phyloP scores from a whole-genome alignment of 2,888 invertebrate species.

The Eurytoma adleriae region DNA sequence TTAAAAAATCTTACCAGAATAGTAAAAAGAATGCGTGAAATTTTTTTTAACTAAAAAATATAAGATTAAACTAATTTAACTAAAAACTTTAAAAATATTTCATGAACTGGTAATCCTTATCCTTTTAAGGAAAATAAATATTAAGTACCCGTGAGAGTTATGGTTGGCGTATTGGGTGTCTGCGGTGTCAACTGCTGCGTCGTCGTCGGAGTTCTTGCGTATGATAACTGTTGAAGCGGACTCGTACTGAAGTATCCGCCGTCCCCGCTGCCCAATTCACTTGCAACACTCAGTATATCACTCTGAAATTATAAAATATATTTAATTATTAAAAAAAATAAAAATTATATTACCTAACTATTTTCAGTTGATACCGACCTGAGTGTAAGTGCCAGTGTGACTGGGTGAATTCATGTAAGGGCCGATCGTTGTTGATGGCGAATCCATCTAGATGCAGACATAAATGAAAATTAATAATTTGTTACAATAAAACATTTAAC shows the following conservation, averaged over 20 bases:
- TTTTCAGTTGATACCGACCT: conserved; percentile 66
- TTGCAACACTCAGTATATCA: conserved; percentile 76
- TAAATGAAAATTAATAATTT: conserved; percentile 15
- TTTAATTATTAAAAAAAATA: not conserved
- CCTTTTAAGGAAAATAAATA: not conserved
- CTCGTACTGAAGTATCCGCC: conserved; percentile 80
- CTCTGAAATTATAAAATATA: conserved; percentile 62
- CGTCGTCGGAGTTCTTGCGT: conserved; percentile 75
- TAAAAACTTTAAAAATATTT: too few relatives aligned
- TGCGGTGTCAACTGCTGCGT: conserved; percentile 78
- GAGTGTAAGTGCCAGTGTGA: conserved; percentile 73
- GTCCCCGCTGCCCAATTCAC: conserved; percentile 77
- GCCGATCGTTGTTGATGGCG: conserved; percentile 75
- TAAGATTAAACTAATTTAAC: too few relatives aligned
- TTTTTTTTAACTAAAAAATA: too few relatives aligned
- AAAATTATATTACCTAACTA: not conserved
- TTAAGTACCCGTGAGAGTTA: conserved; percentile 86
- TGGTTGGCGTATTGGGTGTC: conserved; percentile 87
- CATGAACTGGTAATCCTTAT: too few relatives aligned
- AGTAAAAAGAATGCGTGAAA: too few relatives aligned
- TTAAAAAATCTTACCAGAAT: too few relatives aligned
- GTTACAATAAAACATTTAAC: not conserved
- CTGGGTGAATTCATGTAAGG: conserved; percentile 75
- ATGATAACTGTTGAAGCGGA: conserved; percentile 74
- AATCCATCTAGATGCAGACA: conserved; percentile 76